Conservation (phyloP, 2,113 vertebrate species). For the Scytalopus superciliaris region DNA sequence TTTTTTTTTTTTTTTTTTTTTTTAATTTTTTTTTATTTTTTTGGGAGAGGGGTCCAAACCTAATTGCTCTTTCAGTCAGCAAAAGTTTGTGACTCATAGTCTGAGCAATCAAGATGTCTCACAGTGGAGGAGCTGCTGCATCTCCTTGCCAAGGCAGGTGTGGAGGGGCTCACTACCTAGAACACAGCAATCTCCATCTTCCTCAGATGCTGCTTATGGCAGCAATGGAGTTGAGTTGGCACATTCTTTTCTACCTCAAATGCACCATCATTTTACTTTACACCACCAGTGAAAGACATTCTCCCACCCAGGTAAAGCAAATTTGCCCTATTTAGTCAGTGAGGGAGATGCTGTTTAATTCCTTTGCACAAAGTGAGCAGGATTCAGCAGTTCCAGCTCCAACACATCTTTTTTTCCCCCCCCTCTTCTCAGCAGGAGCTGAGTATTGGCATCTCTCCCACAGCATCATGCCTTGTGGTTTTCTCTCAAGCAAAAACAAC, state of each 20-base stretch:
- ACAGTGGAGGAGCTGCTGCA: not conserved
- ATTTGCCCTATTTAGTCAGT: not conserved
- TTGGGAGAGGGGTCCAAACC: not conserved
- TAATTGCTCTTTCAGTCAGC: not conserved
- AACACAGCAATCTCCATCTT: not conserved
- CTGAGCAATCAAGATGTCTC: accelerated
- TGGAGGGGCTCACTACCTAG: not conserved
- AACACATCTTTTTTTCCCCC: not conserved
- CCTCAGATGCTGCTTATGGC: not conserved
- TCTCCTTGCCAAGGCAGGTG: not conserved
- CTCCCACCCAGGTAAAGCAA: not conserved
- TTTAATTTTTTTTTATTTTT: not conserved
- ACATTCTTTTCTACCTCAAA: not conserved
- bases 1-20: too few relatives aligned
- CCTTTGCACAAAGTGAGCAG: slow-evolving; percentile 29
- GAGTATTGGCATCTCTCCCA: slow-evolving; percentile 60
- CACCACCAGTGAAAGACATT: not conserved
- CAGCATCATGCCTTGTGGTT: slow-evolving; percentile 56
- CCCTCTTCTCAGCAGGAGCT: slow-evolving; percentile 57
- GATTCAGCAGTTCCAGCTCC: slow-evolving; percentile 40
- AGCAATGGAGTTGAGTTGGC: not conserved
- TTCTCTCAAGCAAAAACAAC: slow-evolving; percentile 49
- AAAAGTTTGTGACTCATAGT: not conserved
- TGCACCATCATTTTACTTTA: not conserved
- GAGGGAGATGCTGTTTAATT: not conserved